Percentiles rank a stretch among this genome's conserved stretches.
These are phyloP conservation scores for Phylloscopus collybita DNA, from an alignment of 2,797 vertebrate species.

Conservation along the genomic window DNA sequence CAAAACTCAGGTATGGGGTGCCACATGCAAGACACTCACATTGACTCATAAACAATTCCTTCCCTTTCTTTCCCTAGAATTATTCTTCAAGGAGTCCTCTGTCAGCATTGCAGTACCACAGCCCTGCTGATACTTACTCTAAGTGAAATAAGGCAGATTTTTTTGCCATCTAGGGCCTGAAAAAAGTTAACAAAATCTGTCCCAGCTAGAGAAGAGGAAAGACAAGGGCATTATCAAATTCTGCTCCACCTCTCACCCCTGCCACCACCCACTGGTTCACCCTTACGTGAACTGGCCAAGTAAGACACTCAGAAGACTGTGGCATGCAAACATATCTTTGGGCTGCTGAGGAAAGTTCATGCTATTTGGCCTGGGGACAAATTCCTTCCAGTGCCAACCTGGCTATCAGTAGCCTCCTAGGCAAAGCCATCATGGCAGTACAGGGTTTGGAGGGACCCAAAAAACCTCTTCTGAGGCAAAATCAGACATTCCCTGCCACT, in stretches of 20 bases:
- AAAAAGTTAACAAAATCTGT: neutral
- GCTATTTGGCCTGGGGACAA: neutral
- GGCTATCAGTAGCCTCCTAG: neutral
- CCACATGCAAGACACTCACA: neutral
- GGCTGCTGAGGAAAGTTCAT: neutral
- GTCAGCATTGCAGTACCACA: fast-evolving
- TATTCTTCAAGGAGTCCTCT: neutral
- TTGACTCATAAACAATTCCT: neutral
- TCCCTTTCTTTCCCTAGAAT: neutral
- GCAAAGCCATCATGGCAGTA: neutral
- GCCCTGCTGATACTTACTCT: neutral
- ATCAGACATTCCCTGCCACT: neutral
- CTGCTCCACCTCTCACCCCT: neutral
- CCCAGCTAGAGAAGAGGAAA: neutral
- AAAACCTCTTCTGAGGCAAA: neutral
- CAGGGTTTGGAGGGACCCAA: neutral
- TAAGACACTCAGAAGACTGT: neutral
- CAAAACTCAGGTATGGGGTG: neutral
- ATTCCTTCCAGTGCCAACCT: neutral
- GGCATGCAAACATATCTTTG: neutral
- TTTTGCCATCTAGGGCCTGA: neutral
- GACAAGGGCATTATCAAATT: neutral
- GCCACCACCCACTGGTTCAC: neutral
- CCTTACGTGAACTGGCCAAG: neutral
- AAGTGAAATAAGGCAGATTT: neutral